Evolutionary conservation across 2,797 vertebrate species (phyloP).

Genomic region (Limosa lapponica): DNA sequence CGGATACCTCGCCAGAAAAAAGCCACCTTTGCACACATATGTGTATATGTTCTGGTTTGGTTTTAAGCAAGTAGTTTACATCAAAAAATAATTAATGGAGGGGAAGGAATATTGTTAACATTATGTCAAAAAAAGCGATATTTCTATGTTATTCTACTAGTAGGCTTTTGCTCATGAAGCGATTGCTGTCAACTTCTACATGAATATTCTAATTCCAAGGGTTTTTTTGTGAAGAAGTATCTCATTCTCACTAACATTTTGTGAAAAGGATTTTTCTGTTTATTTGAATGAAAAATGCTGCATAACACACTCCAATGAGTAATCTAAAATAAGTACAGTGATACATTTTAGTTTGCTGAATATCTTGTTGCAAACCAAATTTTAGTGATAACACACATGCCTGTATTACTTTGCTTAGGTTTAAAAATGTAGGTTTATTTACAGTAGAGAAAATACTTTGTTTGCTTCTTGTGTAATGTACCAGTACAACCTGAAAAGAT

Average conservation of each 20-base stretch:
- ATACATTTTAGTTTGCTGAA: neutral
- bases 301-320: neutral
- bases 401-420: neutral
- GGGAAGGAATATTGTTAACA: neutral
- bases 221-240: neutral
- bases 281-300: conserved; percentile 7
- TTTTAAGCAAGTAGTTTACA: neutral
- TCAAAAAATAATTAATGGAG: neutral
- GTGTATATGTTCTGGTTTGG: neutral
- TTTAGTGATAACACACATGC: neutral
- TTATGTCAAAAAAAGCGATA: neutral
- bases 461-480: neutral
- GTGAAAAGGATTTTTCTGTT: neutral
- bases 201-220: neutral
- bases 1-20: neutral
- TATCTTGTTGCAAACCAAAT: neutral
- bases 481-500: neutral
- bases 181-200: neutral
- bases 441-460: conserved; percentile 37
- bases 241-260: neutral
- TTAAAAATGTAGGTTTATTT: conserved; percentile 46
- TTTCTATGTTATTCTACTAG: neutral
- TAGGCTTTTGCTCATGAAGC: neutral
- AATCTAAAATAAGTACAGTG: neutral
- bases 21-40: neutral